phyloP scores from a whole-genome alignment of 2,113 vertebrate genomes.

The Tor tambroides region DNA sequence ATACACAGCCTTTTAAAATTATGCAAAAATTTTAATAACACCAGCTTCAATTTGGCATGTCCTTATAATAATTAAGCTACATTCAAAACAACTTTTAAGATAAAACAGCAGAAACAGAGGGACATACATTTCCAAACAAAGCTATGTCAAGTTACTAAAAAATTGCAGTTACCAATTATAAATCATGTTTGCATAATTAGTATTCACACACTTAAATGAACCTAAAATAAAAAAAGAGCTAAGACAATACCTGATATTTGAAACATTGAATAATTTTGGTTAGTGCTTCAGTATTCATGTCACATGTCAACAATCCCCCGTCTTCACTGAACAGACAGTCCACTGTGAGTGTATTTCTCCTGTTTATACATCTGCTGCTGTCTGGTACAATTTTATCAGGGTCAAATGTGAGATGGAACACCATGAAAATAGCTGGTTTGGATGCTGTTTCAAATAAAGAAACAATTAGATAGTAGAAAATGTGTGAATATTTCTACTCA shows the following conservation, averaged over 20 bases:
- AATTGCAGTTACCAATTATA: too few species aligned
- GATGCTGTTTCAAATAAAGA: neutral
- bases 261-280: rapidly evolving
- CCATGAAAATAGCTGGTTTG: conserved; percentile 21
- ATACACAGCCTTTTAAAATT: neutral
- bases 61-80: neutral
- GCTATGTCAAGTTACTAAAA: too few species aligned
- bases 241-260: neutral
- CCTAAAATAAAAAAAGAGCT: too few species aligned
- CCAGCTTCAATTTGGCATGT: too few species aligned
- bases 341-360: conserved; percentile 1
- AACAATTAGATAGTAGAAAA: too few species aligned
- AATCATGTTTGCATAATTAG: too few species aligned
- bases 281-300: neutral
- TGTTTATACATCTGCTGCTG: neutral
- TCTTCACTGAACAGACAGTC: conserved; percentile 50
- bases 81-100: neutral
- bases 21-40: neutral
- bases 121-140: too few species aligned
- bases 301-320: neutral
- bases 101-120: neutral
- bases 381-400: neutral
- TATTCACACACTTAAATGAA: too few species aligned
- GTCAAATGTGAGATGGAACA: conserved; percentile 16
- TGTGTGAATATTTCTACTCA: neutral